Conservation (phyloP, 1,140 invertebrate genomes). For the Augochlora pura region DNA sequence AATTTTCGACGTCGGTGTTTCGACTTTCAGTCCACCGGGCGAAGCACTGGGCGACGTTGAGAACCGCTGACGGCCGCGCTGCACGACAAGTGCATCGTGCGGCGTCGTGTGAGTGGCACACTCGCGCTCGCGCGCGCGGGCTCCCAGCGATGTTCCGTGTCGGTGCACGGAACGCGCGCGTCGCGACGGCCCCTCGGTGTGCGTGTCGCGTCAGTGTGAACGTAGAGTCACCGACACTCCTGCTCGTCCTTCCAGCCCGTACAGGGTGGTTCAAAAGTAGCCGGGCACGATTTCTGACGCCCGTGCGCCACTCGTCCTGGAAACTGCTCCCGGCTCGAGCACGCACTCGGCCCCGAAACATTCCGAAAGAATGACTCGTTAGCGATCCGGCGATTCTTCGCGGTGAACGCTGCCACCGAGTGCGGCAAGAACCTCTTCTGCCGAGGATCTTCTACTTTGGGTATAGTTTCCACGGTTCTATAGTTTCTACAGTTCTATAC, state of each 20-base stretch:
- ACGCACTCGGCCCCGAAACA: background rate
- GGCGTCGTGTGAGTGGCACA: conserved; percentile 24
- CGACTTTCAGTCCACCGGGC: no score
- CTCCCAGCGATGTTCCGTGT: conserved; percentile 41
- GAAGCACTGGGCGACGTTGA: conserved; percentile 28
- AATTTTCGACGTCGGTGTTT: no score
- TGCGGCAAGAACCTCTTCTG: no score
- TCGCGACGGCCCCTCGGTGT: background rate
- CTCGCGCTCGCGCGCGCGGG: background rate
- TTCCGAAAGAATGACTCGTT: background rate
- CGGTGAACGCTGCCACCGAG: no score
- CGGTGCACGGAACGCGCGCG: conserved; percentile 41
- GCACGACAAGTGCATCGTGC: conserved; percentile 63
- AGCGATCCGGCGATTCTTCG: no score
- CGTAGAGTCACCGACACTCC: conserved; percentile 64
- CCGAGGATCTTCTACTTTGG: background rate
- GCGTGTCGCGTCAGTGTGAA: conserved; percentile 48
- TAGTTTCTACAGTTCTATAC: no score
- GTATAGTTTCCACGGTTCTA: no score
- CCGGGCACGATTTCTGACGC: background rate
- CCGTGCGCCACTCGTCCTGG: background rate
- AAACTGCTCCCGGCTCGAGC: background rate
- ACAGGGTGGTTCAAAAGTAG: conserved; percentile 30
- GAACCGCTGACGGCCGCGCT: conserved; percentile 52
- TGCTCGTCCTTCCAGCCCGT: conserved; percentile 52